Evolutionary conservation across 2,113 vertebrate genomes (phyloP), one percentile per base, ranked within the genome.

Genomic region (Planiliza haematocheilus): DNA sequence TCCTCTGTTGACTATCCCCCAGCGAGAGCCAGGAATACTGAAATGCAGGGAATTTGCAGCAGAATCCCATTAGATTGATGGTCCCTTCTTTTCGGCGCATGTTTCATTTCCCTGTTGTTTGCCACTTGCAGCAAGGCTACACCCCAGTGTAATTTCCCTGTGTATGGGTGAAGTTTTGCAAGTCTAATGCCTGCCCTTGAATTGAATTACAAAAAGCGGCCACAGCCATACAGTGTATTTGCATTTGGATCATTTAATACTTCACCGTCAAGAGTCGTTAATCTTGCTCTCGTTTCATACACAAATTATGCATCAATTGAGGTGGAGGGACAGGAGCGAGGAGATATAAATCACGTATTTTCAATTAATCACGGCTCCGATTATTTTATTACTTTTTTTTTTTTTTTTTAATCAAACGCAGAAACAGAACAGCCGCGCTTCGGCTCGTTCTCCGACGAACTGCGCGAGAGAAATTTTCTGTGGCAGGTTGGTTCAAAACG

Each of bases 151-250:
- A 86, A 91, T 91, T 89, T 88, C 52, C 57, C 64, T 63, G 65
- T 52, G 67, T 72, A 74, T 77, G 81, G 76, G 75, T 59, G 50
- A 80, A 75, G 72, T 90, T 93, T 91, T 91, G 89, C 91, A 91
- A 93, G 90, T 93, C 87, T 88, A 91, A 93, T 93, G 88, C 75
- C 73, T 88, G 86, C 80, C 87, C 89, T 93, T 88, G 90, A 85
- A 82, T 73, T 83, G 79, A 88, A 91, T 88, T 87, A 82, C 55
- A 77, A 83, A 83, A 83, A 79, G 62, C 41, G n/a, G 50, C 62
- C 66, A 50, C 53, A 74, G 77, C 74, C 68, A 61, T 77, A 67
- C 59, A 41, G 61, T 24, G 74, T 68, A 85, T 90, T 89, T 90
- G 87, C 85, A 89, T 91, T 62, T 57, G 75, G 81, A 78, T 84